Base-by-base conservation (phyloP, 2,888 invertebrate genomes). In the Listrodromus nycthemerus region DNA sequence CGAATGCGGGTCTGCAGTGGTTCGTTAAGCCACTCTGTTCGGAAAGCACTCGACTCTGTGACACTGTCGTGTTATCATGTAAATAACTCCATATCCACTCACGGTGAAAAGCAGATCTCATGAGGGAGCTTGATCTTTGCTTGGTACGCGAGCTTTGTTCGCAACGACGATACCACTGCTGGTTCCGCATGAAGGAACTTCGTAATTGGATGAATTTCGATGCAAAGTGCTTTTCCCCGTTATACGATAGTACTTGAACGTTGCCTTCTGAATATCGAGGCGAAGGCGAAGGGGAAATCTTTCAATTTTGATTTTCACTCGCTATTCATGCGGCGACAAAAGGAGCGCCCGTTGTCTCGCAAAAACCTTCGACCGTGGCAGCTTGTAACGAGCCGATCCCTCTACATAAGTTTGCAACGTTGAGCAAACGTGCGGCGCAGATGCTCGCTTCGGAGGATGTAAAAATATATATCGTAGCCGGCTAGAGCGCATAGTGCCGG, bases 141-240 rank as follows among this genome's bases (percentile, higher is more conserved):
- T 50, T n/a, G 10, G 61, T 10, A 50, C 50, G 30, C 0, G 61
- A 33, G 30, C 30, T 8, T 27, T 1, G 16, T 13, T 55, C 52
- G 13, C 6, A 55, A 41, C 70, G 63, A 67, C 45, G 61, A n/a
- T 30, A n/a, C 6, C 16, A 61, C n/a, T 30, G 55, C 19, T 52
- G 24, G 10, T 33, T 27, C 27, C 6, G 37, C 19, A 24, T 16
- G 55, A 55, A 52, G 37, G 52, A 83, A 83, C 74, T 79, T 83
- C 70, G 48, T 79, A 83, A 83, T 83, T 83, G 82, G 79, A 79
- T 79, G 70, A 79, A 83, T 83, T 83, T 48, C 48, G 27, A 83
- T 79, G 75, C 65, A 13, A 79, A 79, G 74, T 79, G 75, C 75
- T 79, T 75, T 58, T n/a, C 78, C 73, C 66, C 79, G 70, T 83